phyloP scores from a whole-genome alignment of 2,888 invertebrate species.

The Melinaea marsaeus region DNA sequence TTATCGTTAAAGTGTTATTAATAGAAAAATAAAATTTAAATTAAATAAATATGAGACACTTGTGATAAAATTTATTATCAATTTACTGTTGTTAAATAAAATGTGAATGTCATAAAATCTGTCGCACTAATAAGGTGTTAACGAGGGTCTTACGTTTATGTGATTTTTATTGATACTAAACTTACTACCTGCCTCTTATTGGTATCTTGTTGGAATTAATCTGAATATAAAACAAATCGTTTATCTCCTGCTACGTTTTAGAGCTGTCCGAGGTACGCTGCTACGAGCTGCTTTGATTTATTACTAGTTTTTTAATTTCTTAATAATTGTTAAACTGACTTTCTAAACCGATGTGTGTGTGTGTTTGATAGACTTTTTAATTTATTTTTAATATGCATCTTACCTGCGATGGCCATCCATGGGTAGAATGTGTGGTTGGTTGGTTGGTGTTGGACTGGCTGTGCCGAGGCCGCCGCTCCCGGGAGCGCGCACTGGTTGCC shows the following conservation, averaged over 20 bases:
- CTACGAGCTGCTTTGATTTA: slow-evolving; percentile 36
- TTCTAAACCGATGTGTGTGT: not conserved
- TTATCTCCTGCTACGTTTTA: slow-evolving; percentile 63
- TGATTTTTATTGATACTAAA: slow-evolving; percentile 70
- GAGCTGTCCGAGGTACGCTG: slow-evolving; percentile 38
- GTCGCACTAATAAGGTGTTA: slow-evolving; percentile 70
- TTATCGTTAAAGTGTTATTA: too few species aligned
- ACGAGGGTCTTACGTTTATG: slow-evolving; percentile 72
- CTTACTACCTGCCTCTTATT: slow-evolving; percentile 60
- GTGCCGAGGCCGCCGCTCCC: slow-evolving; percentile 87
- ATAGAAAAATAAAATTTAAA: slow-evolving; percentile 10
- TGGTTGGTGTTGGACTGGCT: slow-evolving; percentile 92
- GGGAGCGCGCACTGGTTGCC: slow-evolving; percentile 93
- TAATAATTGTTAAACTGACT: not conserved
- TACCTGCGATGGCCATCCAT: slow-evolving; percentile 99
- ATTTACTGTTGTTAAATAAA: slow-evolving; percentile 43
- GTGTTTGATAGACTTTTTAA: not conserved
- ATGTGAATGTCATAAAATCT: slow-evolving; percentile 64
- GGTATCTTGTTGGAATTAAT: slow-evolving; percentile 49
- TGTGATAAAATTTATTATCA: slow-evolving; percentile 7
- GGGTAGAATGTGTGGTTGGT: slow-evolving; percentile 97
- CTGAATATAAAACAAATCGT: slow-evolving; percentile 38
- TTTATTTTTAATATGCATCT: slow-evolving; percentile 38
- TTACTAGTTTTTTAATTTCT: slow-evolving; percentile 40
- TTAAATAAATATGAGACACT: slow-evolving; percentile 8